phyloP scores from a whole-genome alignment of 2,888 invertebrate genomes.

The Heteromurus nitidus region DNA sequence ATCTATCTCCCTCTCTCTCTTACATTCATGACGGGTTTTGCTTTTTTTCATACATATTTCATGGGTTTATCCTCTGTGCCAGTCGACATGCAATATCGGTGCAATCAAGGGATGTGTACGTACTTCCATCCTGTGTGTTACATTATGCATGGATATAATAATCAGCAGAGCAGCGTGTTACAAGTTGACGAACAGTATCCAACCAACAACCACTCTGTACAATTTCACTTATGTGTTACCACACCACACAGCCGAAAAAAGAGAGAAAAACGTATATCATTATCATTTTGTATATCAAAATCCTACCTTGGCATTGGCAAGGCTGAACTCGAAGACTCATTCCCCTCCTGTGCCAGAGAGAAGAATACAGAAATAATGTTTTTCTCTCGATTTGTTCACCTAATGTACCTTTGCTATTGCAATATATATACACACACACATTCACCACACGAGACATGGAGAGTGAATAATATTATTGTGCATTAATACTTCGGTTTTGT shows the following conservation, averaged over 20 bases:
- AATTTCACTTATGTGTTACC: not conserved
- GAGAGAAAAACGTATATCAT: conserved; percentile 17
- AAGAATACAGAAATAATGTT: conserved; percentile 7
- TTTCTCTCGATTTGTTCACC: not conserved
- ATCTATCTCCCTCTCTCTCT: not conserved
- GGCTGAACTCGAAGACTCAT: conserved; percentile 61
- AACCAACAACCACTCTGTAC: conserved; percentile 23
- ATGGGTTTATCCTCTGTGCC: conserved; percentile 30
- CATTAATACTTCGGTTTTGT: not conserved
- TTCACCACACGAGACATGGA: not conserved
- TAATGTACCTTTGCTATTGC: conserved; percentile 5
- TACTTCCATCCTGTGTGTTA: conserved; percentile 55
- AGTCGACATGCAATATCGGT: conserved; percentile 36
- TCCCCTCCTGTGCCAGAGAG: conserved; percentile 31
- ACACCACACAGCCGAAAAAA: conserved; percentile 9
- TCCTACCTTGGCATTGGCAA: conserved; percentile 68
- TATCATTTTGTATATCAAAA: conserved; percentile 22
- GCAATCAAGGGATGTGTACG: conserved; percentile 52
- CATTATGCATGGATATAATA: conserved; percentile 41
- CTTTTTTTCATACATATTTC: conserved; percentile 40
- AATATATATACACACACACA: conserved; percentile 3
- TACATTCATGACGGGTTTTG: conserved; percentile 4
- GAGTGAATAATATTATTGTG: conserved; percentile 24
- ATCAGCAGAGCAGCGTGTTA: conserved; percentile 42
- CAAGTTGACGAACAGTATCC: conserved; percentile 26